These are phyloP conservation scores for Grapholita molesta DNA, from an alignment of 1,140 invertebrate species.

Conservation along the genomic window DNA sequence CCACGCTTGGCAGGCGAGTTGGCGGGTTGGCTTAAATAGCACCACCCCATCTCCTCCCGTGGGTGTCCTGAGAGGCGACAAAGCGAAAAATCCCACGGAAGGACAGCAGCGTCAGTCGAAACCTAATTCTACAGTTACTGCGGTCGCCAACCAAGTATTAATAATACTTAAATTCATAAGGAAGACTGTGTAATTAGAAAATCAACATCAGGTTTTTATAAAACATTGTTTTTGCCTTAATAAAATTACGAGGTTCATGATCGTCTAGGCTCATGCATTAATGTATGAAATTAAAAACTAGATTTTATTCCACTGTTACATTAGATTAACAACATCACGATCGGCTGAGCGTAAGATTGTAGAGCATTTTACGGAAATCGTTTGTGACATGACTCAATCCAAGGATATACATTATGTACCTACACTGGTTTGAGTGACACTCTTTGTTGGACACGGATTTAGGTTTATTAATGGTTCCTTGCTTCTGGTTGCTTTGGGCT, in stretches of 20 bases:
- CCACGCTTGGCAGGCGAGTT: too few species aligned
- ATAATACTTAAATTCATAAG: background rate
- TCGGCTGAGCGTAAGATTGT: slow-evolving; percentile 10
- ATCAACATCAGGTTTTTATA: background rate
- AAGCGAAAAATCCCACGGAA: too few species aligned
- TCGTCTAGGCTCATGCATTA: background rate
- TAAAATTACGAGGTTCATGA: background rate
- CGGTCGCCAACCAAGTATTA: too few species aligned
- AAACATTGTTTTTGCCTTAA: background rate
- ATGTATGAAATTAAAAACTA: slow-evolving; percentile 1
- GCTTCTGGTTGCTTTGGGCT: background rate
- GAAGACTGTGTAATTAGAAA: background rate
- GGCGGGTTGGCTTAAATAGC: too few species aligned
- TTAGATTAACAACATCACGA: slow-evolving; percentile 13
- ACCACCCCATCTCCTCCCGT: too few species aligned
- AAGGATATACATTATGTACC: background rate
- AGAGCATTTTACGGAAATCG: slow-evolving; percentile 9
- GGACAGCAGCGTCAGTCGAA: too few species aligned
- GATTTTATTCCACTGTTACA: background rate
- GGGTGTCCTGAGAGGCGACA: too few species aligned
- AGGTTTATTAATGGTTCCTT: background rate
- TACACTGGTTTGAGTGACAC: background rate
- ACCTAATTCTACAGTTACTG: too few species aligned
- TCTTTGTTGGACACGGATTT: background rate
- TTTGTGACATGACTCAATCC: background rate